A percentile compares a stretch with the other conserved stretches of the same genome.
These are phyloP conservation scores for Paraescarpia echinospica DNA, from an alignment of 1,140 invertebrate species.

Conservation along the genomic window DNA sequence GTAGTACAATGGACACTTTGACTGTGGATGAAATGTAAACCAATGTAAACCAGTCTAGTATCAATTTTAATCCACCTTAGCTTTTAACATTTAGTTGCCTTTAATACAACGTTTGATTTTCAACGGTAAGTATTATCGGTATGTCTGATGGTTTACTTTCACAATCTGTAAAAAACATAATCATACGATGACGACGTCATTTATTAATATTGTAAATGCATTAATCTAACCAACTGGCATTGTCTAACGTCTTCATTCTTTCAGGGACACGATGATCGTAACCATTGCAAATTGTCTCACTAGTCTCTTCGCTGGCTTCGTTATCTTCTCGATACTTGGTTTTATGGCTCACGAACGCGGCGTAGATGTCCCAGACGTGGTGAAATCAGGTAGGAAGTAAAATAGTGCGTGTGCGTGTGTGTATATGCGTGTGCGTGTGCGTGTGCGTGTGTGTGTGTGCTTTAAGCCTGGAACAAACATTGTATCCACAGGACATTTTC, in stretches of 20 bases:
- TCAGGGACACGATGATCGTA: constrained; percentile 85
- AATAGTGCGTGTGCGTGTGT: neutral
- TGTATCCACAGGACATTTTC: no score
- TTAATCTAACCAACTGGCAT: neutral
- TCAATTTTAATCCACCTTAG: no score
- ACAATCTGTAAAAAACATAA: no score
- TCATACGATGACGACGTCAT: no score
- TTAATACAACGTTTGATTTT: no score
- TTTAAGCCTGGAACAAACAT: no score
- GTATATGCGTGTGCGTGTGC: no score
- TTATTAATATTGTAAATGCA: neutral
- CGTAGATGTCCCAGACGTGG: constrained; percentile 81
- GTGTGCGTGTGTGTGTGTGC: no score
- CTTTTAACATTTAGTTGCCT: no score
- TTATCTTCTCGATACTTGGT: constrained; percentile 97
- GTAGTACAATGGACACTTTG: neutral
- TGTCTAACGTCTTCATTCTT: neutral
- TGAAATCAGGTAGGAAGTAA: neutral
- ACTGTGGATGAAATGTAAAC: neutral
- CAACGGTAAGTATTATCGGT: no score
- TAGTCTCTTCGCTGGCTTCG: constrained; percentile 97
- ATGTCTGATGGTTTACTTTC: no score
- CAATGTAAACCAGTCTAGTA: no score
- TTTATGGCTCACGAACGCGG: constrained; percentile 89
- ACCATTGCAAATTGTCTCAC: constrained; percentile 94